Conservation (phyloP, 2,888 invertebrate genomes). For the Acanthococcus lagerstroemiae region DNA sequence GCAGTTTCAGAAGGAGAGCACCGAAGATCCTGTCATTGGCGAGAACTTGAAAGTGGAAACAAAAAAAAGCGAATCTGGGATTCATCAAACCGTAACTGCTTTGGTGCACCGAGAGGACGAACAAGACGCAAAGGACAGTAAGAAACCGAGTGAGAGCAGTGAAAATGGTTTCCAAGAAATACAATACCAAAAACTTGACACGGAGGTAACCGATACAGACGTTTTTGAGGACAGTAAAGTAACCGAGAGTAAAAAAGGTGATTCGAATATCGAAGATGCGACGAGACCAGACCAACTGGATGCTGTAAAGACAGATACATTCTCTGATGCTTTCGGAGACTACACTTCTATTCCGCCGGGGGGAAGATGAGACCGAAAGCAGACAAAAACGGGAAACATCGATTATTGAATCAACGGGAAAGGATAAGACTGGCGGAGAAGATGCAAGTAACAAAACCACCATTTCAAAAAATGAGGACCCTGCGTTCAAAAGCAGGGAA, state of each 20-base stretch:
- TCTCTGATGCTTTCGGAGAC: too few species aligned
- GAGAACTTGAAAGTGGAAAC: too few species aligned
- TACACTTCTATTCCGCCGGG: too few species aligned
- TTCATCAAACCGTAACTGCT: conserved; percentile 5
- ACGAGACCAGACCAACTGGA: too few species aligned
- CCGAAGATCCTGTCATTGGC: not conserved
- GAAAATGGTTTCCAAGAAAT: conserved; percentile 15
- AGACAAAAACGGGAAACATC: too few species aligned
- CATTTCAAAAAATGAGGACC: not conserved
- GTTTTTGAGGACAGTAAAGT: not conserved
- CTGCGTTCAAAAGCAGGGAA: conserved; percentile 18
- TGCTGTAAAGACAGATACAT: too few species aligned
- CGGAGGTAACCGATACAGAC: conserved; percentile 39
- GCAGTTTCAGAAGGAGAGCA: not conserved
- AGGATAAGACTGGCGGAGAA: too few species aligned
- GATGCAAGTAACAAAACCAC: not conserved
- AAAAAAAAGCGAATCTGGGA: not conserved
- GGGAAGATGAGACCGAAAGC: too few species aligned
- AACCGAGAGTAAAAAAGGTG: too few species aligned
- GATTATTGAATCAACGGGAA: too few species aligned
- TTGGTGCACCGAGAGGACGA: conserved; percentile 11
- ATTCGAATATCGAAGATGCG: too few species aligned
- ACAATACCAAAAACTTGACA: conserved; percentile 19
- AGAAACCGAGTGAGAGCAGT: conserved; percentile 10
- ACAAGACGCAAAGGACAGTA: not conserved